phyloP scores from a whole-genome alignment of 2,888 invertebrate genomes.

The Leptogaster cylindrica region DNA sequence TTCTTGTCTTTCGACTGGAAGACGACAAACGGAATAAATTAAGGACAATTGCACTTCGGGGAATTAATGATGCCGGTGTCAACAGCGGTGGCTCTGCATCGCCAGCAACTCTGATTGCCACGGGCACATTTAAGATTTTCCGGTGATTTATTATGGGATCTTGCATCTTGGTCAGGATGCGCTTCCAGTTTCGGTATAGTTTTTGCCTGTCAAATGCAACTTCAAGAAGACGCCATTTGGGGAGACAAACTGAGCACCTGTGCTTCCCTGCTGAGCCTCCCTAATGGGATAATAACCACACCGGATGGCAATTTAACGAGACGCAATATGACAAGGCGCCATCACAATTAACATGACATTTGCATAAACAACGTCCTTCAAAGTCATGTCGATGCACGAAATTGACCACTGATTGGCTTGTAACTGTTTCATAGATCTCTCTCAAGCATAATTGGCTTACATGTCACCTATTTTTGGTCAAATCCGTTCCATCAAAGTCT shows the following conservation, averaged over 20 bases:
- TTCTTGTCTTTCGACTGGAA: slow-evolving; percentile 11
- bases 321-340: slow-evolving; percentile 8
- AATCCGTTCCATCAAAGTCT: slow-evolving; percentile 18
- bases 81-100: slow-evolving; percentile 18
- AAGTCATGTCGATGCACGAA: neutral
- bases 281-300: no score
- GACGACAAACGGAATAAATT: slow-evolving; percentile 33
- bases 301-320: no score
- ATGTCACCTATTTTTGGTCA: slow-evolving; percentile 31
- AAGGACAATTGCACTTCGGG: slow-evolving; percentile 30
- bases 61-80: slow-evolving; percentile 36
- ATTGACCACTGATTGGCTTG: slow-evolving; percentile 17
- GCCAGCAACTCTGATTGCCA: neutral
- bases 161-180: neutral
- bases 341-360: slow-evolving; percentile 1
- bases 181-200: neutral
- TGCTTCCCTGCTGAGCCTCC: no score
- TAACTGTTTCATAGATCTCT: no score
- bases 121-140: slow-evolving; percentile 25
- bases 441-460: slow-evolving; percentile 25
- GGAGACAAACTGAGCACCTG: neutral
- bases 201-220: no score
- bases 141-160: slow-evolving; percentile 38
- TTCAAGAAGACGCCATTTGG: no score
- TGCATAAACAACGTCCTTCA: slow-evolving; percentile 28